Percentiles rank a stretch among this genome's conserved stretches.
These are phyloP conservation scores for Trichosurus vulpecula DNA, from an alignment of 2,797 vertebrate genomes.

Conservation along the genomic window DNA sequence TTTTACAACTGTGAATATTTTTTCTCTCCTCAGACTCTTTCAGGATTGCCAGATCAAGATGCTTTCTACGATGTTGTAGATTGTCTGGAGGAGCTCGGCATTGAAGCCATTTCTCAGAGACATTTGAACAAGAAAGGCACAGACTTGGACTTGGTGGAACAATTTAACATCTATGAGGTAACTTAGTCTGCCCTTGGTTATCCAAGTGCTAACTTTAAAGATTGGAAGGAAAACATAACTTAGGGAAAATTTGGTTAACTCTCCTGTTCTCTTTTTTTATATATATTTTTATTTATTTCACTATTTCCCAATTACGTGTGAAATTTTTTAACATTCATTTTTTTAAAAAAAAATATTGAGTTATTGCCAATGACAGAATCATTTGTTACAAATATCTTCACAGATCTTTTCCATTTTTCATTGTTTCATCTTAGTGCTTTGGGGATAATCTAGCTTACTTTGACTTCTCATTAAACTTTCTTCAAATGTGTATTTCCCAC, in stretches of 20 bases:
- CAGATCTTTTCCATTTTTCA: too few species aligned
- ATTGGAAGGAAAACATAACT: conserved; percentile 3
- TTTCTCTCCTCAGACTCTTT: conserved; percentile 89
- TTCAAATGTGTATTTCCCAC: too few species aligned
- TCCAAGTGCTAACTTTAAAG: conserved; percentile 67
- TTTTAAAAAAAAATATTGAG: not conserved
- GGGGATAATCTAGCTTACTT: too few species aligned
- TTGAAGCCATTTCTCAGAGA: conserved; percentile 91
- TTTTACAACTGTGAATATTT: conserved; percentile 62
- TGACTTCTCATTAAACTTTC: too few species aligned
- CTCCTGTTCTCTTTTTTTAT: conserved; percentile 16
- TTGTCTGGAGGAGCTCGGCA: conserved; percentile 95
- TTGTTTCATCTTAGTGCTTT: too few species aligned
- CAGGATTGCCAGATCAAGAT: conserved; percentile 95
- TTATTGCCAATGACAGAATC: too few species aligned
- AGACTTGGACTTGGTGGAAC: conserved; percentile 96
- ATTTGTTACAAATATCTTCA: too few species aligned
- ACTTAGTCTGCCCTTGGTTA: conserved; percentile 73
- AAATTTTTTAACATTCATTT: not conserved
- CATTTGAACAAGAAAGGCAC: conserved; percentile 95
- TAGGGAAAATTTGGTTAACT: conserved; percentile 74
- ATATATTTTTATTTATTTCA: not conserved
- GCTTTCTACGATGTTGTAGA: conserved; percentile 97
- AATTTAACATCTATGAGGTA: conserved; percentile 99
- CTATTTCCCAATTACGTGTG: not conserved